Percentiles rank a stretch among this genome's conserved stretches.
Evolutionary conservation across 2,888 invertebrate genomes (phyloP).

Genomic region (Drosophila picticornis): DNA sequence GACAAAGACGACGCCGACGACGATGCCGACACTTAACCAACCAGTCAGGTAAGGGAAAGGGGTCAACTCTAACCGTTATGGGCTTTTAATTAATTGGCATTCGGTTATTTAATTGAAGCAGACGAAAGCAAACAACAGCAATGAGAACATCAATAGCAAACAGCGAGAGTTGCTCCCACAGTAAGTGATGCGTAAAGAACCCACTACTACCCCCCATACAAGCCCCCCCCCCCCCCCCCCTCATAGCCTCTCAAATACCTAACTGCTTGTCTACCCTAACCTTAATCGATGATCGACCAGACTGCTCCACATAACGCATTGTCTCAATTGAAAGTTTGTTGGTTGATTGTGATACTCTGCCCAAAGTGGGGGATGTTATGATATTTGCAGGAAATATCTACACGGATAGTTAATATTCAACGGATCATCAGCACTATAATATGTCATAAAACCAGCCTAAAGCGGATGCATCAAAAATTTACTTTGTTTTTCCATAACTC

Average conservation of each 20-base stretch:
- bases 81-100: slow-evolving; percentile 79
- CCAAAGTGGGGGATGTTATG: not conserved
- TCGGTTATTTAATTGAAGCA: slow-evolving; percentile 73
- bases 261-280: not conserved
- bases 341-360: slow-evolving; percentile 42
- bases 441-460: not conserved
- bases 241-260: not conserved
- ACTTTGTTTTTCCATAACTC: not conserved
- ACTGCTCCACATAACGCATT: slow-evolving; percentile 28
- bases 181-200: slow-evolving; percentile 62
- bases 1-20: slow-evolving; percentile 27
- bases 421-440: not conserved
- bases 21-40: slow-evolving; percentile 39
- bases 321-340: slow-evolving; percentile 42
- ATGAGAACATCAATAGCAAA: not conserved
- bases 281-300: slow-evolving; percentile 20
- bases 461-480: not conserved
- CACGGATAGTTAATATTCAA: not conserved
- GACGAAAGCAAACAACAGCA: slow-evolving; percentile 29
- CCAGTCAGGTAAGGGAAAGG: slow-evolving; percentile 18
- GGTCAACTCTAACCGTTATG: slow-evolving; percentile 61
- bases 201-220: not conserved
- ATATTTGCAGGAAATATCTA: not conserved
- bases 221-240: not conserved
- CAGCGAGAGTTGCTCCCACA: slow-evolving; percentile 23